A percentile compares a stretch with the other conserved stretches of the same genome.
Conservation (phyloP, 2,113 vertebrate species). For the Hyperopisus bebe region DNA sequence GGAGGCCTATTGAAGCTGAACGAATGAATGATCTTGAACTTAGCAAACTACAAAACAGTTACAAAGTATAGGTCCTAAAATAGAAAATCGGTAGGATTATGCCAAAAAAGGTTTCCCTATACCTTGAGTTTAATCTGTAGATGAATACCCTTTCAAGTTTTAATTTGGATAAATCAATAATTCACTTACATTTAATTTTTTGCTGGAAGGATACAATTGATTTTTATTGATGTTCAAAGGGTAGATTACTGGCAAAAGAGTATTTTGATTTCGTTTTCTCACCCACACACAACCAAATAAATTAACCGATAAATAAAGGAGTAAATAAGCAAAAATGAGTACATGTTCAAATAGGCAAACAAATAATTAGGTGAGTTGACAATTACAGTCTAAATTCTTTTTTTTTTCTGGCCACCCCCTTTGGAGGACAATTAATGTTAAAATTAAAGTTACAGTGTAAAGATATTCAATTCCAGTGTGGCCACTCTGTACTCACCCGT, state of each 20-base stretch:
- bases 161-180: background rate
- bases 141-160: background rate
- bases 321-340: background rate
- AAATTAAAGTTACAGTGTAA: too few relatives aligned
- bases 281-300: background rate
- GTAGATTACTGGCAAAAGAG: background rate
- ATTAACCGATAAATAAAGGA: background rate
- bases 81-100: background rate
- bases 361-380: background rate
- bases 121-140: background rate
- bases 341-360: background rate
- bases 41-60: background rate
- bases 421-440: too few relatives aligned
- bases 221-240: background rate
- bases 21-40: background rate
- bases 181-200: background rate
- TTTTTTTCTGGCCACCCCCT: too few relatives aligned
- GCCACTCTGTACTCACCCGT: too few relatives aligned
- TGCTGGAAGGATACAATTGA: background rate
- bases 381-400: background rate
- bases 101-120: background rate
- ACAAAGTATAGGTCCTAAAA: background rate
- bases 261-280: background rate
- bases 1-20: background rate
- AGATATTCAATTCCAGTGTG: too few relatives aligned